phyloP scores from a whole-genome alignment of 2,797 vertebrate species.

The Ctenosaura bakeri region DNA sequence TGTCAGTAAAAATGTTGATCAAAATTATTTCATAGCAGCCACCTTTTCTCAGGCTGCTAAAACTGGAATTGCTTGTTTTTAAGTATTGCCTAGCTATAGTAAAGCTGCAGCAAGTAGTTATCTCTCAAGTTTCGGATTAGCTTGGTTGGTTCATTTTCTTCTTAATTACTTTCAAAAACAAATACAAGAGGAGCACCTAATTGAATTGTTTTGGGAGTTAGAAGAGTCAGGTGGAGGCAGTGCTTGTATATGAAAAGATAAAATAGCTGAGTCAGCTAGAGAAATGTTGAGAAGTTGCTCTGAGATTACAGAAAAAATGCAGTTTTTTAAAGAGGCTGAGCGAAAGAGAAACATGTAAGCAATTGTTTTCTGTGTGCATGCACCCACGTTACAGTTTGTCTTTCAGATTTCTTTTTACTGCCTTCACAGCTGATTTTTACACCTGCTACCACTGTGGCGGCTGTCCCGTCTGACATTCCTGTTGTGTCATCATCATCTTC shows the following conservation, averaged over 20 bases:
- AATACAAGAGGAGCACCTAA: neutral
- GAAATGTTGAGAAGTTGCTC: neutral
- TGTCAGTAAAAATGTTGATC: neutral
- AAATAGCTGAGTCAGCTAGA: neutral
- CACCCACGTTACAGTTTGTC: slow-evolving; percentile 56
- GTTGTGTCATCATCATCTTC: slow-evolving; percentile 87
- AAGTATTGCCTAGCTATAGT: neutral
- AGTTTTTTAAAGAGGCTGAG: neutral
- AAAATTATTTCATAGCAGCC: neutral
- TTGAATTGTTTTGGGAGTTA: neutral
- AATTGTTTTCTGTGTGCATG: slow-evolving; percentile 10
- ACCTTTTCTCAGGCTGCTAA: neutral
- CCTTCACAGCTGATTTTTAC: slow-evolving; percentile 92
- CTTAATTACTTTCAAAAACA: slow-evolving; percentile 11
- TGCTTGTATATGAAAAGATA: neutral
- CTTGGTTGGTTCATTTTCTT: neutral
- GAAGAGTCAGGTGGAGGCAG: neutral
- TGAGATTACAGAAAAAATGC: neutral
- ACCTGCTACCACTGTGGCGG: slow-evolving; percentile 91
- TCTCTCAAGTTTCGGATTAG: neutral
- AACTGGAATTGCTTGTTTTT: neutral
- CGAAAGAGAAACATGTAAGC: neutral
- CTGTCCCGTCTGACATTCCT: slow-evolving; percentile 93
- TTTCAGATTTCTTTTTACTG: slow-evolving; percentile 60
- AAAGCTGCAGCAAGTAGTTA: neutral